These are phyloP conservation scores for Phaethon lepturus DNA, from an alignment of 2,113 vertebrate species.

Conservation along the genomic window DNA sequence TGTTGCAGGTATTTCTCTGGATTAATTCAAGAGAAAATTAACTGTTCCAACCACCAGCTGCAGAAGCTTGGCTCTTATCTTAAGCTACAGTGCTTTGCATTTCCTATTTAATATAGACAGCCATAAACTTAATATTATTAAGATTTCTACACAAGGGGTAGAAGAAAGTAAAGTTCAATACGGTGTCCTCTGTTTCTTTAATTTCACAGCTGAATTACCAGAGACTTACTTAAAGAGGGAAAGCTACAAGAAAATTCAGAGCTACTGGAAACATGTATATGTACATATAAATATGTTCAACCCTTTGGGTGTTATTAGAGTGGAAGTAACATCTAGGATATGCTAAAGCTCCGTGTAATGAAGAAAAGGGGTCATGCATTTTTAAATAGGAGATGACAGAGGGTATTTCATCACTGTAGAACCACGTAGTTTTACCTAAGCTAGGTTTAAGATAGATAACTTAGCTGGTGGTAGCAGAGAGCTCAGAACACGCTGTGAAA, in stretches of 20 bases:
- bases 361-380: conserved; percentile 7
- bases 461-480: not conserved
- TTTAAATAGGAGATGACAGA: conserved; percentile 29
- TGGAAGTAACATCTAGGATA: conserved; percentile 1
- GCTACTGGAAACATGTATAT: not conserved
- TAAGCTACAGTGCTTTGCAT: not conserved
- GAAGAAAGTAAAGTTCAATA: not conserved
- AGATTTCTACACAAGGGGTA: not conserved
- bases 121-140: conserved; percentile 10
- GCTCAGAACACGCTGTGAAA: not conserved
- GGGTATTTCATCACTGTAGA: conserved; percentile 1
- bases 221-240: not conserved
- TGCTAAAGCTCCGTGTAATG: not conserved
- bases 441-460: not conserved
- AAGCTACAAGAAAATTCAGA: not conserved
- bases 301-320: conserved; percentile 25
- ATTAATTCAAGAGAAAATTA: not conserved
- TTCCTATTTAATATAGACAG: not conserved
- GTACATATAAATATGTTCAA: conserved; percentile 28
- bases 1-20: not conserved
- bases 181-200: not conserved
- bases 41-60: not conserved
- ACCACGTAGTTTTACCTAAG: not conserved
- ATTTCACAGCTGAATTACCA: conserved; percentile 61
- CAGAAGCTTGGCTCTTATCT: not conserved